Base-by-base conservation (phyloP, 2,113 vertebrate species). In the Microcebus ravelobensis region DNA sequence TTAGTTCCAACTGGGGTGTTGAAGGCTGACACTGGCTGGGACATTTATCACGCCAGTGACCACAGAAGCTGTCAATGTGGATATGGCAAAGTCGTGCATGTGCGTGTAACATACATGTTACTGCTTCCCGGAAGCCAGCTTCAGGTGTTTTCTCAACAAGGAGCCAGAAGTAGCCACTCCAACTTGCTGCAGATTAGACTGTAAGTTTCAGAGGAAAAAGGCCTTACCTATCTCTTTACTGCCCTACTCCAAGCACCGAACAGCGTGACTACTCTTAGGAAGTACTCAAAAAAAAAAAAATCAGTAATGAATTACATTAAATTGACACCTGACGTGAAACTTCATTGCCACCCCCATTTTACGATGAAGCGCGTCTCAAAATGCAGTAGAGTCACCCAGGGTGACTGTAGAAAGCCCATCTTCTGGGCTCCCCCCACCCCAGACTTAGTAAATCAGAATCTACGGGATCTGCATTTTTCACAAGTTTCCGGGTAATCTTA, bases 1-100 rank as follows among this genome's bases (percentile, higher is more conserved):
- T 36, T 81, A 68, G 73, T 77, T 96, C 65, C 79, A 87, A 50
- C 48, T 67, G 48, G 15, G 61, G 48, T 63, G 73, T 70, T 68
- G 90, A 90, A 86, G 13, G 61, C 23, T 79, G 39, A 48, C 21
- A 14, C 25, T 25, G 25, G 18, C 27, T 48, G 10, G 31, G 36
- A 39, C 48, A 34, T 45, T 87, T 31, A 61, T 74, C 83, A 74
- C 1, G 4, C 9, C 42, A 80, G 21, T 17, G 70, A 48, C 31
- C 50, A 74, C 59, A 79, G 39, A 68, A 50, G 67, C 76, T 20
- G 42, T 34, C 8, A 79, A 1, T 4, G 17, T 2, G 7, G 52
- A 73, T 20, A 14, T 3, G 11, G 31, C 18, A n/a, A 59, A 71
- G 76, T 2, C 6, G 2, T 1, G 17, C 1, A 17, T 17, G 9